phyloP scores from a whole-genome alignment of 1,140 invertebrate genomes.

The Drosophila asahinai region DNA sequence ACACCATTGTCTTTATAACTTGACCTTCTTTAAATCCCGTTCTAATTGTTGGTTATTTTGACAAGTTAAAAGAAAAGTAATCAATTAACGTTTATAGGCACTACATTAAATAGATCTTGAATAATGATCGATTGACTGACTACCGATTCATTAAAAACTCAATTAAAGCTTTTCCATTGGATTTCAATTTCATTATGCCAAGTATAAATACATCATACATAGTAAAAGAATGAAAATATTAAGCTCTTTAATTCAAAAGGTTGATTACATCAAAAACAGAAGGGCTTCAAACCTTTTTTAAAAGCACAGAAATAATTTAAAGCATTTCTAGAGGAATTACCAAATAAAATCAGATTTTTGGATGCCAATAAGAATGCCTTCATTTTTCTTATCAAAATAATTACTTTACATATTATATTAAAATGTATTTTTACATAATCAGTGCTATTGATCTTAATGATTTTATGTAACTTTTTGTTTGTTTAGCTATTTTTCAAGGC shows the following conservation, averaged over 20 bases:
- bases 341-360: neutral
- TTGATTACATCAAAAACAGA: no score
- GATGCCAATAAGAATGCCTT: neutral
- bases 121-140: neutral
- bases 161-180: neutral
- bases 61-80: neutral
- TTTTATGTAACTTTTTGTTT: no score
- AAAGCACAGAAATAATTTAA: no score
- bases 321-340: neutral
- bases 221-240: no score
- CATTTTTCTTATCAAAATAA: neutral
- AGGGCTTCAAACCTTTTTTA: no score
- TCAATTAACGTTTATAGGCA: constrained; percentile 5
- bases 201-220: neutral
- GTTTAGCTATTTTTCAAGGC: no score
- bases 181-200: neutral
- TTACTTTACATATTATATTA: no score
- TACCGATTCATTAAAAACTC: neutral
- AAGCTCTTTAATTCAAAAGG: neutral
- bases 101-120: neutral
- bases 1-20: neutral
- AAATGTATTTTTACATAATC: no score
- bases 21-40: neutral
- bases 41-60: no score
- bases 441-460: no score